Conservation (phyloP, 1,140 invertebrate species). For the Drosophila eugracilis region DNA sequence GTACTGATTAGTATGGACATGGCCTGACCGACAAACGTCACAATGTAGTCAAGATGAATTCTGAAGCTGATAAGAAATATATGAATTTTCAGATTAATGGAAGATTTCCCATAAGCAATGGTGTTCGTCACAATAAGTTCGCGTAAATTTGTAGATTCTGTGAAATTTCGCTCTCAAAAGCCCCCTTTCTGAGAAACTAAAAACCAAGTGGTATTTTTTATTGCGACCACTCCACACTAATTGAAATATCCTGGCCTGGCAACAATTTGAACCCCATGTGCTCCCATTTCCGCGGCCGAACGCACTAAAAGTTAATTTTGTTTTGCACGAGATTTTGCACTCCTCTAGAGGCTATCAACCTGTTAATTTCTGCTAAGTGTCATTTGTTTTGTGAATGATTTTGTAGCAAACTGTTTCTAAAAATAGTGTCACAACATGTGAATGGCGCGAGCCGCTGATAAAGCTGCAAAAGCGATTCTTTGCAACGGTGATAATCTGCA, state of each 20-base stretch:
- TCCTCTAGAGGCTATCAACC: conserved; percentile 51
- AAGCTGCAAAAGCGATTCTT: conserved; percentile 7
- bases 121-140: neutral
- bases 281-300: conserved; percentile 17
- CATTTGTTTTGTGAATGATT: conserved; percentile 47
- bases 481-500: conserved; percentile 23
- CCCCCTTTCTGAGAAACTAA: conserved; percentile 7
- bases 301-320: conserved; percentile 11
- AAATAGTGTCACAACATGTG: conserved; percentile 65
- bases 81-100: conserved; percentile 4
- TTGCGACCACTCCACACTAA: neutral
- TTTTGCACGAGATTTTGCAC: conserved; percentile 19
- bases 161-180: neutral
- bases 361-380: conserved; percentile 31
- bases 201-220: neutral
- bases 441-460: conserved; percentile 74
- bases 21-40: conserved; percentile 32
- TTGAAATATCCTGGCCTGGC: conserved; percentile 27
- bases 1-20: conserved; percentile 11
- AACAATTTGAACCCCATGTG: conserved; percentile 15
- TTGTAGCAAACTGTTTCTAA: conserved; percentile 42
- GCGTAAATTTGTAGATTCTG: neutral
- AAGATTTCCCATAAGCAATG: conserved; percentile 5
- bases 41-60: neutral
- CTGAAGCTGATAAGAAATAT: conserved; percentile 13